Conservation (phyloP, 1,140 invertebrate species). For the Micrasema longulum region DNA sequence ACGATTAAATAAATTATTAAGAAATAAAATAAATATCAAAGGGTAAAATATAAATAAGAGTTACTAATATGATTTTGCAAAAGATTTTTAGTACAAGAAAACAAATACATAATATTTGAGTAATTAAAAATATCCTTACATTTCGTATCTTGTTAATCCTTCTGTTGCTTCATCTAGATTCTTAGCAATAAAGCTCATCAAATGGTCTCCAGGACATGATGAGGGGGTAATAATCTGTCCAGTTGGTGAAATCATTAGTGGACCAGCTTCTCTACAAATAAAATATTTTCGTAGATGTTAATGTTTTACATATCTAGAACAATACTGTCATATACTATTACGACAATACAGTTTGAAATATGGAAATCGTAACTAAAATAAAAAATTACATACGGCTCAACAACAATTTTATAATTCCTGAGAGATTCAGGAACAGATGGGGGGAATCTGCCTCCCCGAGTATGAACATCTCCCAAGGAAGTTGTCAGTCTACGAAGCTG, state of each 20-base stretch:
- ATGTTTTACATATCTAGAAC: no score
- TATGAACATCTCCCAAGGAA: conserved; percentile 83
- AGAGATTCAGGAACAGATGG: conserved; percentile 78
- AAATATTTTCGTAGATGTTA: no score
- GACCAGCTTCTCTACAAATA: conserved; percentile 85
- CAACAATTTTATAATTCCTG: conserved; percentile 85
- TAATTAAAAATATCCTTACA: conserved; percentile 63
- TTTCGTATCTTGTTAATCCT: conserved; percentile 79
- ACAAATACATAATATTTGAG: no score
- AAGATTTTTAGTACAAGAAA: no score
- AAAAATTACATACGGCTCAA: conserved; percentile 82
- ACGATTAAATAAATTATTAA: no score
- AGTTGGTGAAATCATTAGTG: conserved; percentile 91
- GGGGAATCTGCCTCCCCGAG: conserved; percentile 76
- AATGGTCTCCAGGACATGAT: conserved; percentile 85
- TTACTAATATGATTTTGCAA: no score
- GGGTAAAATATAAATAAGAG: no score
- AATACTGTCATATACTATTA: no score
- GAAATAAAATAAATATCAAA: no score
- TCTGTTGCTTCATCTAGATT: conserved; percentile 80
- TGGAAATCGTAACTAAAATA: no score
- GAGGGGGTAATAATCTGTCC: conserved; percentile 93
- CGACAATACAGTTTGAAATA: no score
- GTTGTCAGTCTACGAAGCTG: conserved; percentile 86
- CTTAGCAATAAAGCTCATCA: conserved; percentile 86